These are phyloP conservation scores for Tetragonisca angustula DNA, from an alignment of 2,888 invertebrate genomes.

Conservation along the genomic window DNA sequence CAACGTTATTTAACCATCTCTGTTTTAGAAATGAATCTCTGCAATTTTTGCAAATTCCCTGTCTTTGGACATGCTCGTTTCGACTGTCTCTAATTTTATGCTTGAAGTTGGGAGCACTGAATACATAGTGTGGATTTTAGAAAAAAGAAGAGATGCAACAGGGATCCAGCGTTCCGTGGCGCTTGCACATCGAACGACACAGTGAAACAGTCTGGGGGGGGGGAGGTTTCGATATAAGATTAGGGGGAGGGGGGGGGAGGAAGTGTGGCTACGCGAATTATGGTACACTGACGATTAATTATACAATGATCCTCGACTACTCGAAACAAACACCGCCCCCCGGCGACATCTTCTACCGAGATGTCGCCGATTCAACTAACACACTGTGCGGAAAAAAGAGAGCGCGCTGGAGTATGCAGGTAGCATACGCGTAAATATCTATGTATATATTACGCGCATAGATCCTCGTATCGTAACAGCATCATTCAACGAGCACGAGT, in stretches of 20 bases:
- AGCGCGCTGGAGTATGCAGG: slow-evolving; percentile 35
- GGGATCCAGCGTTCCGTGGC: slow-evolving; percentile 59
- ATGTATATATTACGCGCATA: slow-evolving; percentile 30
- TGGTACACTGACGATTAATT: slow-evolving; percentile 66
- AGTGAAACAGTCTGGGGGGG: slow-evolving; percentile 36
- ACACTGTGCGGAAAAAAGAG: slow-evolving; percentile 72
- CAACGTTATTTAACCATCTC: background rate
- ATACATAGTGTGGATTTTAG: no score
- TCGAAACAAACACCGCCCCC: slow-evolving; percentile 35
- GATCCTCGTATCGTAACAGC: slow-evolving; percentile 14
- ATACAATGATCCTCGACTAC: slow-evolving; percentile 62
- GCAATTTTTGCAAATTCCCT: background rate
- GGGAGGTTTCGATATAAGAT: slow-evolving; percentile 49
- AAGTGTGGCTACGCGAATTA: slow-evolving; percentile 47
- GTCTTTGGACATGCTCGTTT: background rate
- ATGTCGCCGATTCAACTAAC: slow-evolving; percentile 65
- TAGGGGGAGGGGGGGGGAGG: slow-evolving; percentile 27
- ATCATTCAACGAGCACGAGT: background rate
- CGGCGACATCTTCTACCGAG: slow-evolving; percentile 20
- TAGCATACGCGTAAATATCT: slow-evolving; percentile 53
- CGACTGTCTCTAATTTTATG: background rate
- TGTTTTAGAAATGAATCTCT: background rate
- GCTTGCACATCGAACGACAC: slow-evolving; percentile 55
- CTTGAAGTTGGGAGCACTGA: background rate
- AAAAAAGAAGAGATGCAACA: background rate